These are phyloP conservation scores for Bettongia penicillata DNA, from an alignment of 2,113 vertebrate species.

Conservation along the genomic window DNA sequence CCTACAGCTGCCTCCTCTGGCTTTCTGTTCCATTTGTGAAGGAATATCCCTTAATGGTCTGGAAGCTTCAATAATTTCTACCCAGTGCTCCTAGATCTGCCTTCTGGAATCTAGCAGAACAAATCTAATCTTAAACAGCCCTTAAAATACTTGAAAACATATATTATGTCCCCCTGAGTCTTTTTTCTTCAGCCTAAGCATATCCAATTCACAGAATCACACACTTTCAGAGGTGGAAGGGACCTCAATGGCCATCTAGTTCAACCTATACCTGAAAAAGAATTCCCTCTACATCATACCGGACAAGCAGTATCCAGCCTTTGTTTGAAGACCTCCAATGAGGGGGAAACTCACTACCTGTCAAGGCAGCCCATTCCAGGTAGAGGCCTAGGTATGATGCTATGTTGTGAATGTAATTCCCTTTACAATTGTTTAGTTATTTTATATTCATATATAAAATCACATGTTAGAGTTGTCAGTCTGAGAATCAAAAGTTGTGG, in stretches of 20 bases:
- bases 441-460: neutral
- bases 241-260: neutral
- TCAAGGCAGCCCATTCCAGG: neutral
- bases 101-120: neutral
- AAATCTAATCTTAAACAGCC: neutral
- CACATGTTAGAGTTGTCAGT: neutral
- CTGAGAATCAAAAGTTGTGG: neutral
- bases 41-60: neutral
- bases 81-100: neutral
- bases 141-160: neutral
- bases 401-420: neutral
- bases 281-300: neutral
- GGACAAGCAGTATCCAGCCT: neutral
- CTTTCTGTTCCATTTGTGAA: neutral
- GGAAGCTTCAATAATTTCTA: neutral
- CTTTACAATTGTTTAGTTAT: neutral
- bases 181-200: neutral
- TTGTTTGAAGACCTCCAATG: neutral
- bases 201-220: conserved; percentile 1
- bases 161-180: neutral
- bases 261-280: neutral
- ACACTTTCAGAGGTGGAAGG: neutral
- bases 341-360: neutral
- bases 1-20: neutral
- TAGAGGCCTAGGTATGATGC: neutral